Base-by-base conservation (phyloP, 2,797 vertebrate species). In the Lagodon rhomboides region DNA sequence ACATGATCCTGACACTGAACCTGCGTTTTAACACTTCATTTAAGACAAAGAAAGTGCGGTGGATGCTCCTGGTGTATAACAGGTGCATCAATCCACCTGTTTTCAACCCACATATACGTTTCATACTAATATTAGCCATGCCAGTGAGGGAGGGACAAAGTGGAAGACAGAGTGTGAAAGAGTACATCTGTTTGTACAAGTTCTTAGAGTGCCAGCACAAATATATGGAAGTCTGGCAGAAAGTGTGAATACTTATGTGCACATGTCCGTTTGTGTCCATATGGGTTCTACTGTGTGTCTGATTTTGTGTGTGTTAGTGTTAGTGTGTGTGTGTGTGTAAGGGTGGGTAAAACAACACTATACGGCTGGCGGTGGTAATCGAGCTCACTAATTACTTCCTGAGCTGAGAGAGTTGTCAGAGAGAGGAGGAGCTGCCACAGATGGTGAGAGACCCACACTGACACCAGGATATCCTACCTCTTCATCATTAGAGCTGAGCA, bases 341-440 rank as follows among this genome's bases (percentile, higher is more conserved):
- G 79, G 16, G 75, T 59, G 76, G 8, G 78, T 79, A 77, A 80
- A 87, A 83, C 68, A 71, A 73, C 84, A 64, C 77, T 85, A 77
- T 85, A 81, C 15, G 71, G 82, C 79, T 89, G 84, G 60, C 27
- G 58, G 84, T 88, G 89, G 85, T 88, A 93, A 93, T 94, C 53
- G 62, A 88, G 91, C 88, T 89, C 87, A 85, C 91, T 94, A 93
- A 94, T 94, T 92, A 93, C 93, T 90, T 94, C 89, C 87, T 79
- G 91, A 87, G 88, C 87, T 91, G 88, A 93, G 88, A 92, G 88
- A 92, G 87, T 90, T 92, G 92, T 94, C 93, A 92, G 75, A 73
- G 79, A 91, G 84, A 93, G 92, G 91, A 90, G 90, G 91, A 93
- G 90, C 91, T 92, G 91, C 87, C 86, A 88, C 94, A 94, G 91